These are phyloP conservation scores for Parotia lawesii DNA, from an alignment of 2,113 vertebrate species.

Conservation along the genomic window DNA sequence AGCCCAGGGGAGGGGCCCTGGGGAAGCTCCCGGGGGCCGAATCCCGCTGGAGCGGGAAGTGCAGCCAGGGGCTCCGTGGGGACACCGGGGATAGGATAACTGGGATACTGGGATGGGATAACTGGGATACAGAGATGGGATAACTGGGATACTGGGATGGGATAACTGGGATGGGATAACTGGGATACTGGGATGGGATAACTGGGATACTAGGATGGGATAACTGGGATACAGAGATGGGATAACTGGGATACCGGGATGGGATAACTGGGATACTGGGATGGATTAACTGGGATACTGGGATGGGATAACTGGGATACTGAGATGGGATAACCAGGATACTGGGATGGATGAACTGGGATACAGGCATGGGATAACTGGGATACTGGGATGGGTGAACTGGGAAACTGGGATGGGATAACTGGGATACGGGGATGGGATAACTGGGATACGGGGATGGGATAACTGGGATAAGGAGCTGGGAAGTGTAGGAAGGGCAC, in stretches of 20 bases:
- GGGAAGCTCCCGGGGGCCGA: not conserved
- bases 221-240: not conserved
- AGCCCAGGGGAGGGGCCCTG: not conserved
- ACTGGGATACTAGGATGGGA: not conserved
- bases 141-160: not conserved
- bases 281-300: too few species aligned
- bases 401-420: too few species aligned
- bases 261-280: not conserved
- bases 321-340: too few species aligned
- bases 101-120: not conserved
- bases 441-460: too few species aligned
- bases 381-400: too few species aligned
- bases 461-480: not conserved
- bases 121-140: not conserved
- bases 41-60: rapidly evolving
- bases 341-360: too few species aligned
- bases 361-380: too few species aligned
- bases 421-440: too few species aligned
- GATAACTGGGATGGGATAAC: not conserved
- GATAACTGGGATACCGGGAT: not conserved
- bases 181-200: not conserved
- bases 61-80: rapidly evolving
- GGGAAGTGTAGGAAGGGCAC: rapidly evolving
- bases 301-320: too few species aligned
- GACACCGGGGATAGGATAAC: not conserved